phyloP scores from a whole-genome alignment of 2,888 invertebrate genomes.

The Drosophila rellima region DNA sequence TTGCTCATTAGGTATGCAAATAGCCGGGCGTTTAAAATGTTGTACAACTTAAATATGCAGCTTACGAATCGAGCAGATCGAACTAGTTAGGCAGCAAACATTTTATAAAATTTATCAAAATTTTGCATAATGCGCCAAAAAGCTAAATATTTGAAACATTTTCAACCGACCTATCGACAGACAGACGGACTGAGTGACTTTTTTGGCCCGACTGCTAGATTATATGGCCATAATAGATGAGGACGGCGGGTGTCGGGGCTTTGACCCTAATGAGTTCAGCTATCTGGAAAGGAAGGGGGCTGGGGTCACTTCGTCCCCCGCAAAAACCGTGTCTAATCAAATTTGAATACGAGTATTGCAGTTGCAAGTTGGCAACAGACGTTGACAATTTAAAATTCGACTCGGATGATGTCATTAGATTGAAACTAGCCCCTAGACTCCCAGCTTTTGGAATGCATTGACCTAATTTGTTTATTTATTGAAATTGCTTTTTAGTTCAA shows the following conservation, averaged over 20 bases:
- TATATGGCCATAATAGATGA: conserved; percentile 63
- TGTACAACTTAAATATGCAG: conserved; percentile 71
- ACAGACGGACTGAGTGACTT: conserved; percentile 36
- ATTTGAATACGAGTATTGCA: conserved; percentile 38
- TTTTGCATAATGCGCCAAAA: conserved; percentile 48
- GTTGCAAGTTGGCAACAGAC: conserved; percentile 50
- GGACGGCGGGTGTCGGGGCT: conserved; percentile 10
- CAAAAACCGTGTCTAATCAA: conserved; percentile 41
- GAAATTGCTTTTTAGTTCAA: conserved; percentile 69
- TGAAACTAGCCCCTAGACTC: background rate
- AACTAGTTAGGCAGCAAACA: conserved; percentile 54
- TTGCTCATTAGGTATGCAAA: conserved; percentile 69
- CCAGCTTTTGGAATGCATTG: conserved; percentile 46
- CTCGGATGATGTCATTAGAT: conserved; percentile 52
- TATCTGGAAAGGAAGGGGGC: background rate
- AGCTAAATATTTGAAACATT: conserved; percentile 15
- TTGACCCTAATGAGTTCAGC: conserved; percentile 64
- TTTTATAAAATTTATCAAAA: conserved; percentile 38
- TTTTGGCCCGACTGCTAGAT: conserved; percentile 33
- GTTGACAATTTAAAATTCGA: conserved; percentile 41
- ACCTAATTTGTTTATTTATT: conserved; percentile 78
- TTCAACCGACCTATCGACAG: conserved; percentile 1
- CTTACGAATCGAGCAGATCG: conserved; percentile 44
- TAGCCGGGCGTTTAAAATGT: conserved; percentile 59
- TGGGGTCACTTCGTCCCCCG: conserved; percentile 11